Conservation (phyloP, 2,113 vertebrate genomes). For the Suncus etruscus region DNA sequence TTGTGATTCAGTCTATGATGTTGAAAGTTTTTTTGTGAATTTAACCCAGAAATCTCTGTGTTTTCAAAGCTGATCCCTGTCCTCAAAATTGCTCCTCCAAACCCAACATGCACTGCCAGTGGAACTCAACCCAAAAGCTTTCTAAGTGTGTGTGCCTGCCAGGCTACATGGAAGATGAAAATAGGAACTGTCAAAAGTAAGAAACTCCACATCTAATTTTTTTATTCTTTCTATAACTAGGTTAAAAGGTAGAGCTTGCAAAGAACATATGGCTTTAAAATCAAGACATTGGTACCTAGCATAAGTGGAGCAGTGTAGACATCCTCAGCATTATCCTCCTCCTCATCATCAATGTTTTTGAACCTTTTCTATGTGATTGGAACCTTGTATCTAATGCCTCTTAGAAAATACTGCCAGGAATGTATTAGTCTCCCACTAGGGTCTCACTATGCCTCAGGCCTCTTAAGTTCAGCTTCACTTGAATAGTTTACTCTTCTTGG, state of each 20-base stretch:
- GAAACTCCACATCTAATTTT: background rate
- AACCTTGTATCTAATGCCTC: background rate
- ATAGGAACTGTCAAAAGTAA: background rate
- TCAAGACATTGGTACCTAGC: background rate
- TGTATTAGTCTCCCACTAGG: background rate
- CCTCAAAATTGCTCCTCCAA: fast-evolving
- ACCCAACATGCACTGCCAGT: constrained; percentile 26
- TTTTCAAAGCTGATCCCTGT: constrained; percentile 75
- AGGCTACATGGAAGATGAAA: fast-evolving
- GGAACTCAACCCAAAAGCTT: fast-evolving
- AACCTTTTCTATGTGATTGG: background rate
- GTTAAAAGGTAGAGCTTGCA: background rate
- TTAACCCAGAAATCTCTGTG: background rate
- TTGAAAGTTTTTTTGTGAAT: constrained; percentile 22
- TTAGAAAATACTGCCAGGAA: background rate
- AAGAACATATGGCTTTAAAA: background rate
- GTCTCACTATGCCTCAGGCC: fast-evolving
- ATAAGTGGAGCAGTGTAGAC: too few relatives aligned
- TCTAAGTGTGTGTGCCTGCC: constrained; percentile 47
- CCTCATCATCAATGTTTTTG: background rate
- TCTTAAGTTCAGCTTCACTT: background rate
- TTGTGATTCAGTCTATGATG: background rate
- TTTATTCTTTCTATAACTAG: background rate
- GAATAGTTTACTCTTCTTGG: background rate
- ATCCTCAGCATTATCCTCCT: fast-evolving